These are phyloP conservation scores for Decapterus maruadsi DNA, from an alignment of 2,797 vertebrate species.

Conservation along the genomic window DNA sequence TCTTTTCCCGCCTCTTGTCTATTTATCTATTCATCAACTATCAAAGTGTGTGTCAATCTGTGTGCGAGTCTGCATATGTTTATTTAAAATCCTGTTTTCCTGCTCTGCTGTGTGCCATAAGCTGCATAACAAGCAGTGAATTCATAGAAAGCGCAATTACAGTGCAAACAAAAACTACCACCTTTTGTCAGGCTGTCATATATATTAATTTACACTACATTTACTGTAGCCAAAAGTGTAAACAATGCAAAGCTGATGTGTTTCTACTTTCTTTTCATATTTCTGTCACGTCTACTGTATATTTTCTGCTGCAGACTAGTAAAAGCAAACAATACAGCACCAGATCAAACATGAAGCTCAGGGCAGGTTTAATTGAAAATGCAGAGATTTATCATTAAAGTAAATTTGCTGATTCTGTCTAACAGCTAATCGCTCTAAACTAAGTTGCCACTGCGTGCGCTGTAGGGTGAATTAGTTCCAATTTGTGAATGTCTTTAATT, in stretches of 20 bases:
- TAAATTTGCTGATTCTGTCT: conserved; percentile 29
- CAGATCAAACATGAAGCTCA: conserved; percentile 11
- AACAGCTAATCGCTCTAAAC: conserved; percentile 14
- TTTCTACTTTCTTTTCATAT: neutral
- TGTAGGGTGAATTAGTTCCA: conserved; percentile 9
- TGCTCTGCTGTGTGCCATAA: conserved; percentile 5
- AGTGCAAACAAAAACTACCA: conserved; percentile 1
- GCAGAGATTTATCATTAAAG: conserved; percentile 18
- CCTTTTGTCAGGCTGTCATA: neutral
- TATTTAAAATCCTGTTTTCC: conserved; percentile 10
- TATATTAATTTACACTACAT: neutral
- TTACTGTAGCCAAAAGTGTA: conserved; percentile 1
- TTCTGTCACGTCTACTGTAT: neutral
- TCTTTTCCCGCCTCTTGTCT: conserved; percentile 31
- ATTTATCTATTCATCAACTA: conserved; percentile 38
- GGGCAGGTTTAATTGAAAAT: conserved; percentile 19
- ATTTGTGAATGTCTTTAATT: conserved; percentile 10
- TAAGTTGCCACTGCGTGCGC: neutral
- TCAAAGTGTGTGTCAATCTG: conserved; percentile 26
- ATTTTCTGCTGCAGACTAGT: neutral
- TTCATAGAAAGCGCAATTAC: conserved; percentile 9
- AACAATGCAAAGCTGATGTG: neutral
- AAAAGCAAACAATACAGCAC: neutral
- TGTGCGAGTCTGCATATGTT: conserved; percentile 28
- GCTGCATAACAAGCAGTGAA: conserved; percentile 1